These are phyloP conservation scores for Rhinolophus sinicus DNA, from an alignment of 2,113 vertebrate species.

Conservation along the genomic window DNA sequence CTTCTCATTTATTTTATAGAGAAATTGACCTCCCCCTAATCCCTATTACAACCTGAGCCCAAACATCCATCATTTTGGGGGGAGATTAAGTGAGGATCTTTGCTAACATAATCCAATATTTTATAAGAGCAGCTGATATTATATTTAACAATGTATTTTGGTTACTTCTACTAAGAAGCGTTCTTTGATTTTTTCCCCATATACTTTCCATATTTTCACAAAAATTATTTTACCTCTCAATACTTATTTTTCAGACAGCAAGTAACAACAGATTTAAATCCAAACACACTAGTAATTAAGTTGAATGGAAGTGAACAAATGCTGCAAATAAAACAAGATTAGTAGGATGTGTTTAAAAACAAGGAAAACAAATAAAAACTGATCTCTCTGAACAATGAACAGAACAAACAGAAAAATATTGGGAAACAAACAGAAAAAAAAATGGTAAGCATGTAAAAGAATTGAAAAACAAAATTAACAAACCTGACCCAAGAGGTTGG, in stretches of 20 bases:
- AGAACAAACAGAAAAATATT: background rate
- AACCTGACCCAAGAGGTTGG: background rate
- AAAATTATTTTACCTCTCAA: background rate
- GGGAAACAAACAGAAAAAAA: background rate
- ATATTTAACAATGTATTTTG: background rate
- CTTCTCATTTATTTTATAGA: background rate
- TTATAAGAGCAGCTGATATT: background rate
- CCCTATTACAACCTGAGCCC: background rate
- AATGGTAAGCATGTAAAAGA: background rate
- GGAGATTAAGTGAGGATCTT: background rate
- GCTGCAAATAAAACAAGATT: background rate
- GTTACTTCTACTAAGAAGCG: background rate
- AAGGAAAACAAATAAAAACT: background rate
- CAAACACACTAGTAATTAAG: background rate
- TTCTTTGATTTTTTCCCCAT: background rate
- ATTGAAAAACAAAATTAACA: background rate
- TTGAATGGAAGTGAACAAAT: background rate
- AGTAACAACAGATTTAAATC: background rate
- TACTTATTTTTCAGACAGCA: background rate
- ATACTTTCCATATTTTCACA: background rate
- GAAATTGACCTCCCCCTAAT: background rate
- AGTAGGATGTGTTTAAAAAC: background rate
- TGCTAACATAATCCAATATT: background rate
- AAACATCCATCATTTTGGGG: background rate
- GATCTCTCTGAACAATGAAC: background rate